phyloP scores from a whole-genome alignment of 2,113 vertebrate genomes.

The Solea senegalensis region DNA sequence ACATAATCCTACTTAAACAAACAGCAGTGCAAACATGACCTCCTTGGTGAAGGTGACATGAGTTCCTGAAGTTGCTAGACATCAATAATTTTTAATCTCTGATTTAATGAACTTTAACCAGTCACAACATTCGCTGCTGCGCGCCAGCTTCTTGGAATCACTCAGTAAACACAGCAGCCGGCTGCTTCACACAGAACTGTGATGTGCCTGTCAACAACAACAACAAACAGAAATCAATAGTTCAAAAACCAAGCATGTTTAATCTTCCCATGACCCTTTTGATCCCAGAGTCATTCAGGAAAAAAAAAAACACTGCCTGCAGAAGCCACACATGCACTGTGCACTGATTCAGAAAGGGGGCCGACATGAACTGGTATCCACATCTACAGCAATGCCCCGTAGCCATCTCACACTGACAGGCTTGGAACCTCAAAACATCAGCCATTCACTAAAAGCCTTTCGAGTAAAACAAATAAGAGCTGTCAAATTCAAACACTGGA shows the following conservation, averaged over 20 bases:
- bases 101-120: not conserved
- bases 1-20: no score
- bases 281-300: conserved; percentile 22
- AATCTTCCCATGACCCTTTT: conserved; percentile 70
- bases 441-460: conserved; percentile 66
- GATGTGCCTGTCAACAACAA: conserved; percentile 19
- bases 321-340: conserved; percentile 32
- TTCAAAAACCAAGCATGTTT: conserved; percentile 46
- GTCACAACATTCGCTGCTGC: not conserved
- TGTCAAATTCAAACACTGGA: conserved; percentile 71
- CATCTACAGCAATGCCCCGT: conserved; percentile 39
- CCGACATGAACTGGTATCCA: conserved; percentile 27
- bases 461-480: conserved; percentile 68
- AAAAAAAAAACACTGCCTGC: no score
- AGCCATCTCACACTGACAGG: conserved; percentile 60
- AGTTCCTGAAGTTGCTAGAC: not conserved
- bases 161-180: not conserved
- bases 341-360: conserved; percentile 43
- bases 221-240: conserved; percentile 21
- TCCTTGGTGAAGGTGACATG: no score
- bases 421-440: conserved; percentile 65
- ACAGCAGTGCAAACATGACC: no score
- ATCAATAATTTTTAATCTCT: not conserved
- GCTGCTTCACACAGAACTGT: not conserved
- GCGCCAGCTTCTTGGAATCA: not conserved